These are phyloP conservation scores for Chroicocephalus ridibundus DNA, from an alignment of 2,113 vertebrate species.

Conservation along the genomic window DNA sequence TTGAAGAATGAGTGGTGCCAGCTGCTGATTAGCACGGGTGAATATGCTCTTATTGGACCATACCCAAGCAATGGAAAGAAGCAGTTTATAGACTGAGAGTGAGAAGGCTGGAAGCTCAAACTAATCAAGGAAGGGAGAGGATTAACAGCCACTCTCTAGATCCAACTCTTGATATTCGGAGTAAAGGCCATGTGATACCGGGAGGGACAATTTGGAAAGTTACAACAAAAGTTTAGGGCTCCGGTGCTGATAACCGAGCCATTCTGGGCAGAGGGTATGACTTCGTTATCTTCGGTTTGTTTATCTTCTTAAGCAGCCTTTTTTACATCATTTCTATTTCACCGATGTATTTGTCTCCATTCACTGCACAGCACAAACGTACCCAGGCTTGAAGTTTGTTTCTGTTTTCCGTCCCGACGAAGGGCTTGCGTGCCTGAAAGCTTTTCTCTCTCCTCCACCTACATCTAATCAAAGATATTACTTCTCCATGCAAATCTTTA, in stretches of 20 bases:
- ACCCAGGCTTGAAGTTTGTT: neutral
- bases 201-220: constrained; percentile 30
- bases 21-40: neutral
- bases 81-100: neutral
- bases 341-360: neutral
- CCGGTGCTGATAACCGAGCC: constrained; percentile 7
- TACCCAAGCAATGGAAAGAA: neutral
- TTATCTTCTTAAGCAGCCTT: constrained; percentile 24
- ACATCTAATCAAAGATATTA: neutral
- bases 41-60: neutral
- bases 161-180: constrained; percentile 5
- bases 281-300: neutral
- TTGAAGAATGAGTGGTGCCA: constrained; percentile 4
- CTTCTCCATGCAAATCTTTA: neutral
- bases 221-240: constrained; percentile 38
- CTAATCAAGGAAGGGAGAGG: neutral
- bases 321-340: neutral
- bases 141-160: constrained; percentile 22
- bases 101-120: constrained; percentile 8
- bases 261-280: neutral
- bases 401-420: neutral
- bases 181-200: neutral
- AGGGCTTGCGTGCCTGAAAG: neutral
- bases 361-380: neutral
- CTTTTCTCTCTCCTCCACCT: neutral